phyloP scores from a whole-genome alignment of 2,113 vertebrate genomes.

The Tetraodon nigroviridis region DNA sequence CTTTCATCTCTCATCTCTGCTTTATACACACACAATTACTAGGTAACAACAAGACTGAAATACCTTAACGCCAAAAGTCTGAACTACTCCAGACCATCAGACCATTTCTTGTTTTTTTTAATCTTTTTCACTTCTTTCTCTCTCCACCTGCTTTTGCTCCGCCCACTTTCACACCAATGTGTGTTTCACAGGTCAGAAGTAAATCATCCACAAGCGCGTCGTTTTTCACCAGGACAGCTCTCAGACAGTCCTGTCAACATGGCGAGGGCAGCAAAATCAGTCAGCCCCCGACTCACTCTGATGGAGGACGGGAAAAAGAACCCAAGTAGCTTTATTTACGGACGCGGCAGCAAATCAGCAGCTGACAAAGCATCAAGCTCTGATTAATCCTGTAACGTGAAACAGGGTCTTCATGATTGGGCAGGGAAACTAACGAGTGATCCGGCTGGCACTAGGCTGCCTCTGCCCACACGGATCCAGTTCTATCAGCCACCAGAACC shows the following conservation, averaged over 20 bases:
- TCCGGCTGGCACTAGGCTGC: too few relatives aligned
- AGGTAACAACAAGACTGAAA: too few relatives aligned
- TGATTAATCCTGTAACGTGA: conserved; percentile 10
- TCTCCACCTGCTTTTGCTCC: not conserved
- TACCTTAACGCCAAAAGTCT: too few relatives aligned
- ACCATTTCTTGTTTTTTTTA: not conserved
- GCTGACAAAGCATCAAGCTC: not conserved
- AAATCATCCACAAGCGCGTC: conserved; percentile 6
- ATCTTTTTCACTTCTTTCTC: conserved; percentile 1
- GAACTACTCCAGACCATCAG: too few relatives aligned
- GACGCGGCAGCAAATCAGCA: conserved; percentile 9
- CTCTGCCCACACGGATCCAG: too few relatives aligned
- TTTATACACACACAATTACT: too few relatives aligned
- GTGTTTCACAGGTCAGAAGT: conserved; percentile 5
- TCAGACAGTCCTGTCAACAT: conserved; percentile 14
- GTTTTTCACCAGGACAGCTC: conserved; percentile 10
- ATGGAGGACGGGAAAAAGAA: conserved; percentile 1
- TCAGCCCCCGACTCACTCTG: not conserved
- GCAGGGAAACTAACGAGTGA: too few relatives aligned
- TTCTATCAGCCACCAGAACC: too few relatives aligned
- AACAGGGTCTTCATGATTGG: not conserved
- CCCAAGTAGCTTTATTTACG: conserved; percentile 4
- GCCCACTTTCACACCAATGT: not conserved
- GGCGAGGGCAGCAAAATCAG: not conserved
- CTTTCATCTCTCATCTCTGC: too few relatives aligned